Evolutionary conservation across 2,797 vertebrate species (phyloP), one percentile per base, ranked within the genome.

Genomic region (Rhabdomys pumilio): DNA sequence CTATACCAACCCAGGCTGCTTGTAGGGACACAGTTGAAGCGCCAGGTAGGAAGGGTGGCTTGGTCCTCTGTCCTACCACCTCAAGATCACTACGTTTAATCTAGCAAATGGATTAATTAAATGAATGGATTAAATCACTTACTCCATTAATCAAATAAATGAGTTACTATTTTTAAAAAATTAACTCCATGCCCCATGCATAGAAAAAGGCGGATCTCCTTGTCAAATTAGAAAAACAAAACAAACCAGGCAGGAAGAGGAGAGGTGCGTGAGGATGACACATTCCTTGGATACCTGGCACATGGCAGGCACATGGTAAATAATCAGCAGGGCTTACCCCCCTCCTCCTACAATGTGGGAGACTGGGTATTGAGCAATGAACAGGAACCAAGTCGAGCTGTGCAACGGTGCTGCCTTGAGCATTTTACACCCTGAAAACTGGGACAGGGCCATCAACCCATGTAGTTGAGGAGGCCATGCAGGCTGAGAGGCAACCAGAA

Each of bases 71-170:
- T 57, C 50, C 81, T 85, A 38, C 8, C 19, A 24, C 75, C 50
- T 84, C 47, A 47, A 77, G 75, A 59, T 47, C 63, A 84, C 55
- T 72, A 89, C 75, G 63, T 81, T 90, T 90, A 96, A 94, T 96
- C 87, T 81, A 94, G 55, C 89, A 96, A 82, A 73, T 89, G 76
- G 87, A 95, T 90, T 93, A 77, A 95, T 91, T 81, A 75, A 95
- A 93, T 77, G 82, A 84, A 67, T 65, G 41, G 72, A 93, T 95
- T 73, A 94, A 92, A 69, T 93, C 24, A 73, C 63, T 82, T 98
- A 90, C 95, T 93, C 77, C 81, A 93, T 29, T 90, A 92, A 95
- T 81, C 88, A 91, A 91, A 95, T 91, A 67, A 72, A 72, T 3
- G 50, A 65, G 53, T 87, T 95, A 80, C 73, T 96, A 90, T 72